Evolutionary conservation across 2,888 invertebrate genomes (phyloP).

Genomic region (Amphimallon solstitiale): DNA sequence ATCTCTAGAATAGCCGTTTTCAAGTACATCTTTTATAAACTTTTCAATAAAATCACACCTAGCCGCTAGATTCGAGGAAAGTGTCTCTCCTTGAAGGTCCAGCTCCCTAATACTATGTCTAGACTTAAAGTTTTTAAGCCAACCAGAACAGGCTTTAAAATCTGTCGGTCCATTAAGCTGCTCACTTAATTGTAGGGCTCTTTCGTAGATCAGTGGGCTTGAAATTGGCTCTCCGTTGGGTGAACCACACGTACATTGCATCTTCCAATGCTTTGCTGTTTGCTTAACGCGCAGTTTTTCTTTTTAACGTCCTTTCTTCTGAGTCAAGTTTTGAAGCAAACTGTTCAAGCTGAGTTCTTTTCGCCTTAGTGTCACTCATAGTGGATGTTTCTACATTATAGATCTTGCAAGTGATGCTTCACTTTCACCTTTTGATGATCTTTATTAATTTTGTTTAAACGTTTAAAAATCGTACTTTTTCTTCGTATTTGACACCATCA

Average conservation of each 20-base stretch:
- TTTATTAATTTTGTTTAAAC: too few species aligned
- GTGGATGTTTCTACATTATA: conserved; percentile 25
- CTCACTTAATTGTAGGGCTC: conserved; percentile 40
- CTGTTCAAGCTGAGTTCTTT: conserved; percentile 8
- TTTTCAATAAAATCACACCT: conserved; percentile 12
- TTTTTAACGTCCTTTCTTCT: conserved; percentile 28
- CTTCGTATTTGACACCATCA: too few species aligned
- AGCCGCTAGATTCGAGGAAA: conserved; percentile 42
- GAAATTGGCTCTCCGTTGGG: conserved; percentile 42
- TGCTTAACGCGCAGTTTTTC: conserved; percentile 34
- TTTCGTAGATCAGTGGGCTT: conserved; percentile 41
- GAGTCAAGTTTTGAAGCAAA: conserved; percentile 20
- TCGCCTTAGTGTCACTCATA: conserved; percentile 22
- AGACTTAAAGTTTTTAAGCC: conserved; percentile 45
- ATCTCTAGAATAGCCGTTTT: conserved; percentile 26
- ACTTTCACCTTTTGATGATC: conserved; percentile 13
- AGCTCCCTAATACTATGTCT: conserved; percentile 45
- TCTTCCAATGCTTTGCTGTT: conserved; percentile 29
- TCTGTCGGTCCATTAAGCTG: conserved; percentile 19
- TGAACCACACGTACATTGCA: conserved; percentile 36
- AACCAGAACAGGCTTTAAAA: conserved; percentile 45
- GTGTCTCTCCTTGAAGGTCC: conserved; percentile 43
- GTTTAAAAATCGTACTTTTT: too few species aligned
- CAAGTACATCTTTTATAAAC: too few species aligned
- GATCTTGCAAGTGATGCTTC: conserved; percentile 14